Evolutionary conservation across 2,888 invertebrate genomes (phyloP).

Genomic region (Platycheirus albimanus): DNA sequence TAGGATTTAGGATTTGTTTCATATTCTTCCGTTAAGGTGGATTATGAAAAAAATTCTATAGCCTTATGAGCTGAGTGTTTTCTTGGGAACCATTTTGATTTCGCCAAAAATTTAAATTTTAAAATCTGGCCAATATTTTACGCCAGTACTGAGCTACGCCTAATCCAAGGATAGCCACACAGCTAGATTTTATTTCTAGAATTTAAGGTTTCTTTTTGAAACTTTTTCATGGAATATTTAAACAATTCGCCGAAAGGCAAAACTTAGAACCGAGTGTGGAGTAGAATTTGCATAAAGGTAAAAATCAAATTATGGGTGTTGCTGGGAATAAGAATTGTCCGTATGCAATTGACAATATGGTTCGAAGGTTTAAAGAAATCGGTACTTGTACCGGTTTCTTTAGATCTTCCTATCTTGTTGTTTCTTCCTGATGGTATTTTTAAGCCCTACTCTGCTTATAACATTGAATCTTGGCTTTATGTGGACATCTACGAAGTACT

Average conservation of each 20-base stretch:
- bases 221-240: constrained; percentile 10
- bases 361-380: not conserved
- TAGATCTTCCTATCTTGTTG: not conserved
- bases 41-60: not conserved
- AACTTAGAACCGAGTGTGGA: constrained; percentile 39
- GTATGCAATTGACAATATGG: constrained; percentile 16
- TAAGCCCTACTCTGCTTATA: constrained; percentile 11
- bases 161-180: constrained; percentile 39
- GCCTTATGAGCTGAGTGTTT: constrained; percentile 23
- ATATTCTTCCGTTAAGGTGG: not conserved
- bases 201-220: not conserved
- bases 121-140: constrained; percentile 43
- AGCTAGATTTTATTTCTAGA: not conserved
- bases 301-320: constrained; percentile 13
- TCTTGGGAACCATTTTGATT: not conserved
- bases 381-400: constrained; percentile 40
- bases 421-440: constrained; percentile 12
- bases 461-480: constrained; percentile 7
- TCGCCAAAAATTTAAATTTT: constrained; percentile 19
- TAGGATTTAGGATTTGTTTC: not conserved
- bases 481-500: constrained; percentile 53
- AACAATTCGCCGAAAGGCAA: constrained; percentile 59
- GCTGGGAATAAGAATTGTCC: not conserved
- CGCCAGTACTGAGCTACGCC: constrained; percentile 58
- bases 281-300: constrained; percentile 33